Evolutionary conservation across 2,113 vertebrate genomes (phyloP).

Genomic region (Albula glossodonta): DNA sequence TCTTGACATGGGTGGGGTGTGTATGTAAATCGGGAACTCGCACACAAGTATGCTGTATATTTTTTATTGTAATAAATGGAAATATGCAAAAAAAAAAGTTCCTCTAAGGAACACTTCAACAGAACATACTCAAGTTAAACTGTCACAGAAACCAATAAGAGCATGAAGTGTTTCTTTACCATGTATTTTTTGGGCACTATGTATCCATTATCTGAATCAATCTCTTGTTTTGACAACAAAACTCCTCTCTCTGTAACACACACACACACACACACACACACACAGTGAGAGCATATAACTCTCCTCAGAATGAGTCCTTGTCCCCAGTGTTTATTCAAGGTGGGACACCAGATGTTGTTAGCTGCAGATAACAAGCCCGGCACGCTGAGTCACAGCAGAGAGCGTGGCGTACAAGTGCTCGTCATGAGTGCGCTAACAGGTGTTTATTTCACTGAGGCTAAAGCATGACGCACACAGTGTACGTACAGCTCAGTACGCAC

Average conservation of each 20-base stretch:
- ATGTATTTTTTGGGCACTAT: no score
- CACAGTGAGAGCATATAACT: neutral
- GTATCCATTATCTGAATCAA: no score
- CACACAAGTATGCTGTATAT: neutral
- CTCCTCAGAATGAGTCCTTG: neutral
- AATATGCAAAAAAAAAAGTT: no score
- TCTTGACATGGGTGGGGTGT: no score
- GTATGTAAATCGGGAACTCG: neutral
- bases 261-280: constrained; percentile 12
- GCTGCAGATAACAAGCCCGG: neutral
- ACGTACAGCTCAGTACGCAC: neutral
- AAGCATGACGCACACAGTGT: neutral
- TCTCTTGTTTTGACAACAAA: no score
- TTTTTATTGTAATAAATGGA: no score
- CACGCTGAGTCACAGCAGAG: neutral
- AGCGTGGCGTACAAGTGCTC: neutral
- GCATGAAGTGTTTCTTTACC: no score
- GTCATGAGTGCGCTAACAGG: neutral
- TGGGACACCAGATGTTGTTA: constrained; percentile 23
- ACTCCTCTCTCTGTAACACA: neutral
- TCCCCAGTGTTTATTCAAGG: constrained; percentile 41
- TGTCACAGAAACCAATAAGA: no score
- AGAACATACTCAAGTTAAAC: no score
- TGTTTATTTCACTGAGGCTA: neutral
- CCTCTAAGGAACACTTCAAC: no score